These are phyloP conservation scores for Cryptocephalus primarius DNA, from an alignment of 2,888 invertebrate species.

Conservation along the genomic window DNA sequence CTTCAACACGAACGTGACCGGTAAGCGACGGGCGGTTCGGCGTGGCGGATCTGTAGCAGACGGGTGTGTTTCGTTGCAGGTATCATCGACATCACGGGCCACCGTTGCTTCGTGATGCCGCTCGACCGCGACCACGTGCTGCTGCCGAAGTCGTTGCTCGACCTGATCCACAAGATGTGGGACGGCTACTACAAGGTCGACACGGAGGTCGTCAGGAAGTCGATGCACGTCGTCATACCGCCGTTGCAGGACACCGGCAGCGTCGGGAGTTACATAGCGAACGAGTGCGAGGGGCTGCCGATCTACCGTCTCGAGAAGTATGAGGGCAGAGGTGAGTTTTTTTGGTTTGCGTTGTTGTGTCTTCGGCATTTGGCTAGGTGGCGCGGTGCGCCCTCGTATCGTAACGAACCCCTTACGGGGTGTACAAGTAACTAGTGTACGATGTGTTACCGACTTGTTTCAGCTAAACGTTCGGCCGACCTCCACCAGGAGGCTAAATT, in stretches of 20 bases:
- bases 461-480: slow-evolving; percentile 34
- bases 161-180: slow-evolving; percentile 70
- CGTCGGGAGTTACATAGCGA: slow-evolving; percentile 59
- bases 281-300: slow-evolving; percentile 58
- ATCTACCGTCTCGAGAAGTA: slow-evolving; percentile 64
- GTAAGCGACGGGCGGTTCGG: slow-evolving; percentile 24
- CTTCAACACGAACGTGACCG: slow-evolving; percentile 64
- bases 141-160: slow-evolving; percentile 69
- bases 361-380: too few species aligned
- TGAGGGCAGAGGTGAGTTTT: slow-evolving; percentile 48
- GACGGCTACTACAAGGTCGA: slow-evolving; percentile 73
- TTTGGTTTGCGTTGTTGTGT: neutral
- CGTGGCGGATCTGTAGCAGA: neutral
- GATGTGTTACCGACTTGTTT: too few species aligned
- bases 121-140: slow-evolving; percentile 64
- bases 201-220: slow-evolving; percentile 62
- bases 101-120: slow-evolving; percentile 81
- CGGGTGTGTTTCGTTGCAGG: slow-evolving; percentile 11
- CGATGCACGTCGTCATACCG: slow-evolving; percentile 65
- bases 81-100: slow-evolving; percentile 1
- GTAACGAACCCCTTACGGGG: too few species aligned
- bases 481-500: slow-evolving; percentile 46
- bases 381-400: too few species aligned
- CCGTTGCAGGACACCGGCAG: slow-evolving; percentile 51
- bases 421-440: too few species aligned